Evolutionary conservation across 2,888 invertebrate genomes (phyloP), one percentile per base, ranked within the genome.

Genomic region (Rhagium mordax): DNA sequence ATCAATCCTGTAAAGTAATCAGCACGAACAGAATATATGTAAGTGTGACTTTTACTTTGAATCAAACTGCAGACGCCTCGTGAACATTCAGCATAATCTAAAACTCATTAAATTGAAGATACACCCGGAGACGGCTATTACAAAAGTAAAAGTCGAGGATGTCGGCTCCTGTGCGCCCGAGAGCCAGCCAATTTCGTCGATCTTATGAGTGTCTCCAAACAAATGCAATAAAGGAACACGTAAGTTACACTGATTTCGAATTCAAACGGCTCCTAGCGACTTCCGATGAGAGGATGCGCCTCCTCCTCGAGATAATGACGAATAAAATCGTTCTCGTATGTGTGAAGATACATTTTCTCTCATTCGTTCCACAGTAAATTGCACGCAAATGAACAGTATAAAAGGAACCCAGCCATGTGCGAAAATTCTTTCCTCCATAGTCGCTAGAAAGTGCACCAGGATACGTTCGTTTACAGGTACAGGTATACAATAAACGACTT

Each of bases 281-380:
- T 67, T 67, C 67, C 47, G 41, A 21, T 24, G 57, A 53, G 29
- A 24, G 47, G 41, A 67, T 67, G 57, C 27, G 57, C 47, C 57
- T 57, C 33, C 24, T 67, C 57, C 24, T 24, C 41, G 5, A 24
- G 67, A 67, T 67, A 67, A 67, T 67, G 67, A 67, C 21, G 55
- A 57, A 57, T 67, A 67, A 67, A 67, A 47, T 57, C 41, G 57
- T 57, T 57, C 55, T 51, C 33, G 47, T 57, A 57, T 67, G 57
- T 53, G 67, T 47, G 67, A 67, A 57, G 18, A 41, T 41, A 67
- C 24, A 67, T 67, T 67, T 57, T 24, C 67, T 24, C 67, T 24
- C 51, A 24, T 67, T 67, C 24, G 15, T 21, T 24, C 20, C 15
- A 57, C 47, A 55, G 41, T 57, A 67, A 67, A 67, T 67, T 57